Conservation (phyloP, 2,113 vertebrate genomes). For the Vulpes vulpes region DNA sequence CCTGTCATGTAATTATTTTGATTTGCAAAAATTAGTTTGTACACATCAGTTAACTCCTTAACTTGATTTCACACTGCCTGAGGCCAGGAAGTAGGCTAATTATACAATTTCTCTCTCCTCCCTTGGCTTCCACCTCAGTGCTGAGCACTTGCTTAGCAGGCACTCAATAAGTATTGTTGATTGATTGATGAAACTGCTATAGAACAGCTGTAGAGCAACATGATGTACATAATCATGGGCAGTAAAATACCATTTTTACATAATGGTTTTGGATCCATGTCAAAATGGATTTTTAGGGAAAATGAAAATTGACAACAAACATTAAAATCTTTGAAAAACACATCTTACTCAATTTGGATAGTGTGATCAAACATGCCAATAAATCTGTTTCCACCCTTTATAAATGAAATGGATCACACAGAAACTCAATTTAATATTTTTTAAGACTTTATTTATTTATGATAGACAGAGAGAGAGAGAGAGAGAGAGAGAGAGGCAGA, state of each 20-base stretch:
- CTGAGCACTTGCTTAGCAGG: background rate
- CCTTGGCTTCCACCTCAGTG: background rate
- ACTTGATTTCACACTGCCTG: slow-evolving; percentile 35
- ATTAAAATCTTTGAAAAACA: slow-evolving; percentile 53
- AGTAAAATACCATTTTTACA: slow-evolving; percentile 58
- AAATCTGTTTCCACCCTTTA: background rate
- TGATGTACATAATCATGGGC: slow-evolving; percentile 1
- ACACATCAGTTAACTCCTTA: background rate
- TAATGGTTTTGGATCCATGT: slow-evolving; percentile 53
- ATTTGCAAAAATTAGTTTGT: slow-evolving; percentile 19
- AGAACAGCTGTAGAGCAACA: background rate
- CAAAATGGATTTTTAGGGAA: slow-evolving; percentile 69
- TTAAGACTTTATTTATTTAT: no score
- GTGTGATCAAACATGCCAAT: slow-evolving; percentile 60
- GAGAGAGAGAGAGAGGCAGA: no score
- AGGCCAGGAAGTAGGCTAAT: slow-evolving; percentile 36
- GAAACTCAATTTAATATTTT: slow-evolving; percentile 40
- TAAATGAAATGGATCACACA: background rate
- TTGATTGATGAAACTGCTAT: slow-evolving; percentile 18
- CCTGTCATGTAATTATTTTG: background rate
- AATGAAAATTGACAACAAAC: slow-evolving; percentile 55
- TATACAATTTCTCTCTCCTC: background rate
- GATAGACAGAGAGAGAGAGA: no score
- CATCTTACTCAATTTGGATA: slow-evolving; percentile 38
- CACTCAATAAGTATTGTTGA: background rate